These are phyloP conservation scores for Grammomys dolichurus DNA, from an alignment of 2,113 vertebrate genomes.

Conservation along the genomic window DNA sequence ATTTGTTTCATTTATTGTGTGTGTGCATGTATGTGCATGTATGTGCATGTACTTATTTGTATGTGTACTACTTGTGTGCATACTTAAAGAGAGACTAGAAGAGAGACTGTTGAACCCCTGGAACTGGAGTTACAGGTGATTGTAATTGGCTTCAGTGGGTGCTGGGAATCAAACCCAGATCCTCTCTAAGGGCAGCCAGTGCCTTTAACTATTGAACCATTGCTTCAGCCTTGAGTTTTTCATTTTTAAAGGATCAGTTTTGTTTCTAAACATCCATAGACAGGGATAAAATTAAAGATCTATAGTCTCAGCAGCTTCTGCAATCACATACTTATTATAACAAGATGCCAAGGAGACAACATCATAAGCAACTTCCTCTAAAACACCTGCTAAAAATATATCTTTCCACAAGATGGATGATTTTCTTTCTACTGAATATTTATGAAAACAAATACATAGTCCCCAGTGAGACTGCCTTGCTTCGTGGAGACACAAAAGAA, in stretches of 20 bases:
- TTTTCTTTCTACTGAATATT: conserved; percentile 58
- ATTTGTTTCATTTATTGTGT: not conserved
- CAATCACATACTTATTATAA: conserved; percentile 27
- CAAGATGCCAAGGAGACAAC: not conserved
- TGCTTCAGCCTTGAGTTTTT: not conserved
- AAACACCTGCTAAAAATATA: conserved; percentile 51
- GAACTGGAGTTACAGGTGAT: not conserved
- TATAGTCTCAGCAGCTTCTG: not conserved
- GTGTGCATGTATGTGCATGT: not conserved
- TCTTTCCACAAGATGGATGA: conserved; percentile 41
- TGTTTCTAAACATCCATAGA: conserved; percentile 56
- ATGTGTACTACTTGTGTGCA: not conserved
- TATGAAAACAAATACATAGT: conserved; percentile 46
- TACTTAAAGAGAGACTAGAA: too few relatives aligned
- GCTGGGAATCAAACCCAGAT: not conserved
- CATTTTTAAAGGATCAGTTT: conserved; percentile 36
- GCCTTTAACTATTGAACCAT: not conserved
- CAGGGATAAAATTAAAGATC: conserved; percentile 42
- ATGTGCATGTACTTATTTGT: too few relatives aligned
- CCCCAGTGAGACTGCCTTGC: not conserved
- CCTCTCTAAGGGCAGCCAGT: not conserved
- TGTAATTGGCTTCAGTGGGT: not conserved
- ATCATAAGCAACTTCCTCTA: conserved; percentile 40
- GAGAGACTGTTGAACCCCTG: not conserved
- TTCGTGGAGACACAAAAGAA: conserved; percentile 42